Percentiles rank a stretch among this genome's conserved stretches.
phyloP scores from a whole-genome alignment of 1,140 invertebrate species.

The Lepidurus packardi region DNA sequence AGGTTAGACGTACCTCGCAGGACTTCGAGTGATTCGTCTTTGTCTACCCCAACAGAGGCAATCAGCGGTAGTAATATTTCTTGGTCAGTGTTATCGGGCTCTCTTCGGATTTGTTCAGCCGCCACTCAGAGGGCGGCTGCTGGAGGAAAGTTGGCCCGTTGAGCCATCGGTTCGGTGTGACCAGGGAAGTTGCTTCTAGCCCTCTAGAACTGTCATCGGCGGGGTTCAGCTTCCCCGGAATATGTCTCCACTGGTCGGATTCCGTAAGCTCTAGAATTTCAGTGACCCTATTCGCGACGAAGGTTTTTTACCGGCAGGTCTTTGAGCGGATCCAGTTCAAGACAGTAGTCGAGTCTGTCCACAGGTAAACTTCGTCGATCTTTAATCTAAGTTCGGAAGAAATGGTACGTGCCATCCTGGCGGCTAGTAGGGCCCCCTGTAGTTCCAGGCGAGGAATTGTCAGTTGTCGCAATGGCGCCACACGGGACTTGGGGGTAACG shows the following conservation, averaged over 20 bases:
- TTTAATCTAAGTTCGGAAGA: slow-evolving; percentile 30
- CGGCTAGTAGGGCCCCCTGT: slow-evolving; percentile 43
- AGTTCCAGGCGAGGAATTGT: slow-evolving; percentile 40
- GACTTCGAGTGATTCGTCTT: neutral
- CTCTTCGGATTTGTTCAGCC: neutral
- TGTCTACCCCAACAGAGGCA: neutral
- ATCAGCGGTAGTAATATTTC: neutral
- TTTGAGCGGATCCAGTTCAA: slow-evolving; percentile 30
- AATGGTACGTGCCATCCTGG: slow-evolving; percentile 37
- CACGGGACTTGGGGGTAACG: slow-evolving; percentile 39
- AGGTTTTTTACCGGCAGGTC: slow-evolving; percentile 6
- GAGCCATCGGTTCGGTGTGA: neutral
- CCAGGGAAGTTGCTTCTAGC: no score
- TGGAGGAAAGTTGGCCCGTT: neutral
- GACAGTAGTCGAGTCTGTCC: slow-evolving; percentile 36
- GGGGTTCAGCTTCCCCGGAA: neutral
- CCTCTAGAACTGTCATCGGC: neutral
- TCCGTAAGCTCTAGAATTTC: neutral
- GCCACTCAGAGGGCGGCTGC: neutral
- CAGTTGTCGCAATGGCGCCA: slow-evolving; percentile 37
- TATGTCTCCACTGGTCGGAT: neutral
- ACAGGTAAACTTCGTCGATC: slow-evolving; percentile 31
- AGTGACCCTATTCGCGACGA: slow-evolving; percentile 42
- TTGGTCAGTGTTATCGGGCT: neutral
- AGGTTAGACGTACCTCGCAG: neutral